A percentile compares a stretch with the other conserved stretches of the same genome.
These are phyloP conservation scores for Spicauda simplicius DNA, from an alignment of 2,888 invertebrate genomes.

Conservation along the genomic window DNA sequence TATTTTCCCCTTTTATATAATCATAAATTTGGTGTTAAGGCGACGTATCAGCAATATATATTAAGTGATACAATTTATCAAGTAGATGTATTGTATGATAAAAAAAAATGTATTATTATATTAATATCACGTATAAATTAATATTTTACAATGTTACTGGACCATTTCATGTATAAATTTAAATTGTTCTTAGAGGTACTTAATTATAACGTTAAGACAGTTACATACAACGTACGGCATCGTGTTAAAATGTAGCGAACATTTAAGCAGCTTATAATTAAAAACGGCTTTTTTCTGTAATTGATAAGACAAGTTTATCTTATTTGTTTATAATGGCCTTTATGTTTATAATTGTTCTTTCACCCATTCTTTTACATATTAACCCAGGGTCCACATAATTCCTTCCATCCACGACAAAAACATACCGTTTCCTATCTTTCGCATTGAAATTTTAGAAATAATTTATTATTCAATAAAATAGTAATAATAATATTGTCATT, in stretches of 20 bases:
- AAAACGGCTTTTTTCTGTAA: too few species aligned
- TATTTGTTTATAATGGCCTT: too few species aligned
- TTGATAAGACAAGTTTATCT: too few species aligned
- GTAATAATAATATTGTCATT: not conserved
- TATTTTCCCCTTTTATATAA: constrained; percentile 58
- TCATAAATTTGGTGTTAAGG: constrained; percentile 46
- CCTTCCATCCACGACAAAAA: constrained; percentile 54
- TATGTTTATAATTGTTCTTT: not conserved
- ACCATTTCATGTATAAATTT: constrained; percentile 41
- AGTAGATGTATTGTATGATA: constrained; percentile 37
- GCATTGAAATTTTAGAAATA: not conserved
- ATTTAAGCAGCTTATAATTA: too few species aligned
- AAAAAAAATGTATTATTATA: constrained; percentile 34
- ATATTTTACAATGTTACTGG: constrained; percentile 43
- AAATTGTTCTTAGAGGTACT: constrained; percentile 12
- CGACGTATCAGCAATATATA: constrained; percentile 57
- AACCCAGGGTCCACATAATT: constrained; percentile 61
- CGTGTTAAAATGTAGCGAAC: too few species aligned
- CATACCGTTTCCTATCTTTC: constrained; percentile 4
- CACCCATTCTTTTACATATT: constrained; percentile 19
- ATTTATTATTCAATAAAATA: not conserved
- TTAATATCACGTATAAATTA: constrained; percentile 2
- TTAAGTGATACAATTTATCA: constrained; percentile 40
- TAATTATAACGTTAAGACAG: not conserved
- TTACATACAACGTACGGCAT: not conserved